phyloP scores from a whole-genome alignment of 2,797 vertebrate genomes.

The Bovichtus variegatus region DNA sequence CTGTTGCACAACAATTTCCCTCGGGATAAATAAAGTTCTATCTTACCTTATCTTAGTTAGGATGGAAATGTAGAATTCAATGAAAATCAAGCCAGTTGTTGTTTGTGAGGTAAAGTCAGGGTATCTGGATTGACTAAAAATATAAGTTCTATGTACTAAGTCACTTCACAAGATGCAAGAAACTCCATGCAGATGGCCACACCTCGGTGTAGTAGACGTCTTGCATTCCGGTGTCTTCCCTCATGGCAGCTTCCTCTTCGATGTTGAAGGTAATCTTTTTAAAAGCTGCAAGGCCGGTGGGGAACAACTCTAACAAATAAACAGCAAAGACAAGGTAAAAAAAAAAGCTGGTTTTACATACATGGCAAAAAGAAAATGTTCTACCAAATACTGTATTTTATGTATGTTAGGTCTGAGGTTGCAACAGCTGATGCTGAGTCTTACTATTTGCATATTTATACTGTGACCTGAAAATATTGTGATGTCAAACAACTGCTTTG shows the following conservation, averaged over 20 bases:
- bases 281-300: constrained; percentile 92
- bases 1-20: too few species aligned
- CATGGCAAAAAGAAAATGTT: not conserved
- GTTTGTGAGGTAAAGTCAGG: rapidly evolving
- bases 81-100: not conserved
- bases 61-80: not conserved
- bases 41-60: too few species aligned
- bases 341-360: not conserved
- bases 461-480: too few species aligned
- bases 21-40: too few species aligned
- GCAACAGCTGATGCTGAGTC: too few species aligned
- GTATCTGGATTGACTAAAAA: not conserved
- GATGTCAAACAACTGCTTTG: not conserved
- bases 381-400: not conserved
- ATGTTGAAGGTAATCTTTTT: constrained; percentile 95
- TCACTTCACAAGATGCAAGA: not conserved
- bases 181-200: not conserved
- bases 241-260: constrained; percentile 98
- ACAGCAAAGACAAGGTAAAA: constrained; percentile 18
- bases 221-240: constrained; percentile 96
- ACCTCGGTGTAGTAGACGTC: constrained; percentile 98
- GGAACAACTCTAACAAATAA: constrained; percentile 88
- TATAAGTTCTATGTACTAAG: not conserved
- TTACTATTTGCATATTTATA: too few species aligned
- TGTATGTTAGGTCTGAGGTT: not conserved